Evolutionary conservation across 1,140 invertebrate genomes (phyloP).

Genomic region (Agrilus planipennis): DNA sequence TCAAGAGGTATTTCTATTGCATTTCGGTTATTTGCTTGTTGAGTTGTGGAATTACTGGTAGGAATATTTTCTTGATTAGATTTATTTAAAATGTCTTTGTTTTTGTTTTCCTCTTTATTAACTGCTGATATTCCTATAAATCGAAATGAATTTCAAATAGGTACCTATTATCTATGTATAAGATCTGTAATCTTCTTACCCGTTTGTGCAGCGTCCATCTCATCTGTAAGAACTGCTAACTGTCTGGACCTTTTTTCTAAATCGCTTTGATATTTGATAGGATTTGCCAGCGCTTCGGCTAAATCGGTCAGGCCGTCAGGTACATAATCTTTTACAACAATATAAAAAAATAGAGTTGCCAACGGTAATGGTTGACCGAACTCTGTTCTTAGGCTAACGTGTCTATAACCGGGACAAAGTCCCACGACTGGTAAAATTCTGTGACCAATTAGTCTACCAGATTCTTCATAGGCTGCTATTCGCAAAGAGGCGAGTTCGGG

Average conservation of each 20-base stretch:
- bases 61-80: conserved; percentile 12
- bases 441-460: conserved; percentile 88
- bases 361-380: conserved; percentile 85
- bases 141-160: no score
- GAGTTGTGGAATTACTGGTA: conserved; percentile 25
- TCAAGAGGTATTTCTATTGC: conserved; percentile 14
- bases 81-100: conserved; percentile 12
- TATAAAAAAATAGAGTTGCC: conserved; percentile 82
- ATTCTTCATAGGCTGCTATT: conserved; percentile 94
- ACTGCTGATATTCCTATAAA: no score
- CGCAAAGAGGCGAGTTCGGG: conserved; percentile 92
- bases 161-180: no score
- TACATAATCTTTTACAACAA: conserved; percentile 94
- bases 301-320: conserved; percentile 88
- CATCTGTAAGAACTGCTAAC: conserved; percentile 79
- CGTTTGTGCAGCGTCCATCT: conserved; percentile 40
- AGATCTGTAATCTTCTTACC: conserved; percentile 11
- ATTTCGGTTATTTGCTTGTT: no score
- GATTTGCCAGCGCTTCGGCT: conserved; percentile 94
- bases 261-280: conserved; percentile 93
- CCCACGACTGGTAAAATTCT: conserved; percentile 92
- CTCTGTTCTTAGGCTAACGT: conserved; percentile 80
- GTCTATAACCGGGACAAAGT: conserved; percentile 86
- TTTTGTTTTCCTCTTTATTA: conserved; percentile 3
- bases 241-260: conserved; percentile 85